Evolutionary conservation across 2,113 vertebrate species (phyloP), one percentile per base, ranked within the genome.

Genomic region (Lepus timidus): DNA sequence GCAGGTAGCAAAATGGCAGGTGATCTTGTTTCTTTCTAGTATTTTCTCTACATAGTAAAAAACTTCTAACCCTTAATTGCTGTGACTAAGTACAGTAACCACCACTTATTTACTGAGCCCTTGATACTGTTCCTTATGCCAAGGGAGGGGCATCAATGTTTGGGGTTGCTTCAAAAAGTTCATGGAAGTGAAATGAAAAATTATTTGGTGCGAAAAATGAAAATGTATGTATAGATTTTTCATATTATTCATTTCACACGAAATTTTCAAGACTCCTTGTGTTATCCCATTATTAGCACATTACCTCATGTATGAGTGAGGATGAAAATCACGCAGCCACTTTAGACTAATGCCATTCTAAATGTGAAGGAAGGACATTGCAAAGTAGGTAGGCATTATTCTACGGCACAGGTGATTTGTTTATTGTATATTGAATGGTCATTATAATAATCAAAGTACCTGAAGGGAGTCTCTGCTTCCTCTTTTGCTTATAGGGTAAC

Each of bases 401-500:
- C 64, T 20, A 70, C 51, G 70, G 9, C 16, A 0, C 55, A 76
- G 16, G 31, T 73, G 62, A 25, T 80, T 82, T 51, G 12, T 36
- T 88, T 82, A 79, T 91, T 86, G 11, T 91, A 88, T 80, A 71
- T 68, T 81, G 55, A 19, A 6, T 14, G 70, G 33, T 52, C 91
- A 4, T 33, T 70, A 33, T 39, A 44, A 31, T 67, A 58, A 73
- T 58, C 8, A 90, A 88, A 44, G 6, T 98, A 98, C 98, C 98
- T 98, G 97, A 64, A 80, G 97, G 97, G 27, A 96, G 73, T 33
- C 1, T 85, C 4, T 75, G 85, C 5, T 39, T n/a, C 75, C 55
- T 52, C 51, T 94, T 91, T 91, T 94, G 88, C 79, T 83, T 93
- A 81, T 20, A 78, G 58, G 71, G 49, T 76, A 33, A 74, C 76